A percentile compares a stretch with the other conserved stretches of the same genome.
Evolutionary conservation across 2,797 vertebrate species (phyloP).

Genomic region (Enteromius argenteus): DNA sequence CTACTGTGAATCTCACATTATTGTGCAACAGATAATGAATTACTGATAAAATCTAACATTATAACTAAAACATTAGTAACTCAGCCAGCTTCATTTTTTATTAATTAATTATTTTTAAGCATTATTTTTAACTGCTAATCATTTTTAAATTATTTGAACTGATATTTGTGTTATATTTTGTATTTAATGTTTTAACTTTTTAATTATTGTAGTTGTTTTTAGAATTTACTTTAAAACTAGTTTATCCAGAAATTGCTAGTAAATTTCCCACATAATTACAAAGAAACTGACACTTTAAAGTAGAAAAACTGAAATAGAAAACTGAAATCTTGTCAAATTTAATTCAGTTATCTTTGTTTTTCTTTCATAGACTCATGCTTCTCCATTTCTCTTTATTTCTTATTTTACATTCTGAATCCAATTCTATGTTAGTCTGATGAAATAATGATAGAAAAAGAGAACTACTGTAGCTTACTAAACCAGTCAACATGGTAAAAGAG

Average conservation of each 20-base stretch:
- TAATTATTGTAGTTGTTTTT: background rate
- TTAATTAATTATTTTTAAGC: background rate
- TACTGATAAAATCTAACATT: background rate
- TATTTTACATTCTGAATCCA: background rate
- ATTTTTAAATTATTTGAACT: too few relatives aligned
- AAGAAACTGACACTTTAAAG: background rate
- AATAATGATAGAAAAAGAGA: background rate
- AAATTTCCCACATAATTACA: background rate
- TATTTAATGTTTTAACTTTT: too few relatives aligned
- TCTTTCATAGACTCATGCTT: background rate
- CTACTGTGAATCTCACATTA: background rate
- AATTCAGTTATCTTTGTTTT: background rate
- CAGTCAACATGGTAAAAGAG: background rate
- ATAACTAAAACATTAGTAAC: background rate
- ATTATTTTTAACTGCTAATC: too few relatives aligned
- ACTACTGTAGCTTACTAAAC: background rate
- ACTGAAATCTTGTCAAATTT: too few relatives aligned
- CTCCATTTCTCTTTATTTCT: background rate
- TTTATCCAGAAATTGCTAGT: background rate
- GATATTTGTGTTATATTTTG: too few relatives aligned
- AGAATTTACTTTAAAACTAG: background rate
- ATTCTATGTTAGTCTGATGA: too few relatives aligned
- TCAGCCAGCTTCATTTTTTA: background rate
- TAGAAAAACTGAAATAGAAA: too few relatives aligned
- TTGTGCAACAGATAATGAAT: background rate